Conservation (phyloP, 23 tunicate species). For the Halocynthia roretzi region DNA sequence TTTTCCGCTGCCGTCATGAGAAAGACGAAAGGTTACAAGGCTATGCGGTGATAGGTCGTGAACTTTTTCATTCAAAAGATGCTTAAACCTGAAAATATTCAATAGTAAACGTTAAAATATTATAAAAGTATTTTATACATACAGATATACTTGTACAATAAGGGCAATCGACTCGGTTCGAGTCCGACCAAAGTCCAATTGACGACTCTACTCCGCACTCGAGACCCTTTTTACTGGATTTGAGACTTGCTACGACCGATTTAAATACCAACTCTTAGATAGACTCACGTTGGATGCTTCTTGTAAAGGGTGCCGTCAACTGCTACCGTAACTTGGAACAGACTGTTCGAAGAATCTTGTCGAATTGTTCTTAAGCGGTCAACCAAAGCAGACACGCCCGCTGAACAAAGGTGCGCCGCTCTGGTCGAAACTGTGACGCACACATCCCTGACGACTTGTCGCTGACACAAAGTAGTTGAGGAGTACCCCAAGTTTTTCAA, state of each 20-base stretch:
- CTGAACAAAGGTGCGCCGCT: constrained; percentile 65
- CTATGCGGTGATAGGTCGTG: constrained; percentile 33
- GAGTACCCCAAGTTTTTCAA: neutral
- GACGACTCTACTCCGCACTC: too few species aligned
- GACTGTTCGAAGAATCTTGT: neutral
- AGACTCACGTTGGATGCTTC: constrained; percentile 42
- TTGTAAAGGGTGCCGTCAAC: constrained; percentile 73
- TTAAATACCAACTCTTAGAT: neutral
- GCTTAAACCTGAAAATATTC: constrained; percentile 20
- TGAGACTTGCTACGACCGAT: too few species aligned
- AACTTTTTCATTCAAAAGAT: constrained; percentile 29
- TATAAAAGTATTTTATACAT: too few species aligned
- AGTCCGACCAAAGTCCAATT: too few species aligned
- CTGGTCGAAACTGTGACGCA: constrained; percentile 55
- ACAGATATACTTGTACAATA: too few species aligned
- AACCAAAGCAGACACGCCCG: constrained; percentile 66
- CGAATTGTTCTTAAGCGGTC: constrained; percentile 14
- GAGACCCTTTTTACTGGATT: too few species aligned
- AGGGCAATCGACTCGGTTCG: too few species aligned
- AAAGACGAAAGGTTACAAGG: constrained; percentile 29
- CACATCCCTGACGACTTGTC: neutral
- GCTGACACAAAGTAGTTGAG: neutral
- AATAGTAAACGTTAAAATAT: too few species aligned
- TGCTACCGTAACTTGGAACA: constrained; percentile 43
- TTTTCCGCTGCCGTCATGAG: constrained; percentile 76